Percentiles rank a stretch among this genome's conserved stretches.
These are phyloP conservation scores for Galagoides demidoff DNA, from an alignment of 2,797 vertebrate genomes.

Conservation along the genomic window DNA sequence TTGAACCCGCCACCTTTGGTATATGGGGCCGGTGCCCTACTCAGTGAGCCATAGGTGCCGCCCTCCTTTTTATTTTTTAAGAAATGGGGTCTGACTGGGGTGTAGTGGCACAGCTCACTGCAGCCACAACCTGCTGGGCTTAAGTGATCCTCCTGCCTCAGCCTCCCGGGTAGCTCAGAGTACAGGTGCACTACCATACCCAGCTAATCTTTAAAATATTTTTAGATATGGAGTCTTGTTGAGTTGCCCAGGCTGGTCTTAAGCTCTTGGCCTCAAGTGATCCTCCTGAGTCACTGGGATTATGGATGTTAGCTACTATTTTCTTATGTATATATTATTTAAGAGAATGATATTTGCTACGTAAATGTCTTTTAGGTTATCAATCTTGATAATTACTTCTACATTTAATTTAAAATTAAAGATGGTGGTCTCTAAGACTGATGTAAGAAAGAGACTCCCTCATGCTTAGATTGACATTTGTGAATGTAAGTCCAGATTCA, in stretches of 20 bases:
- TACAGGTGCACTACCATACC: not conserved
- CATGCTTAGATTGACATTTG: not conserved
- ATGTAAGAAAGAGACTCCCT: not conserved
- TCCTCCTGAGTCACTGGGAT: not conserved
- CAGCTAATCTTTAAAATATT: not conserved
- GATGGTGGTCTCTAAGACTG: not conserved
- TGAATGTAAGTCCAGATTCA: not conserved
- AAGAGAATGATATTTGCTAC: not conserved
- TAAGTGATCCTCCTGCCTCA: not conserved
- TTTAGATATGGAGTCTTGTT: not conserved
- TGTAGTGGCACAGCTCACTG: not conserved
- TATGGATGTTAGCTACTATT: not conserved
- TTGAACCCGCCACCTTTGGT: no score
- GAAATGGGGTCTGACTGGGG: not conserved
- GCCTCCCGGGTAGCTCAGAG: not conserved
- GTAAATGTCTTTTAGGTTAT: not conserved
- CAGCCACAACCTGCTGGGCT: not conserved
- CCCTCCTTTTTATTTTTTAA: not conserved
- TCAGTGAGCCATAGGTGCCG: no score
- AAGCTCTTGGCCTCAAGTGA: not conserved
- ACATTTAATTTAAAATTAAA: slow-evolving; percentile 47
- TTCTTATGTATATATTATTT: not conserved
- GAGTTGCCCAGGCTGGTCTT: not conserved
- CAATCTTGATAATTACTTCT: not conserved
- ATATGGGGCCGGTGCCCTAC: no score